These are phyloP conservation scores for Ammodytes dubius DNA, from an alignment of 2,113 vertebrate species.

Conservation along the genomic window DNA sequence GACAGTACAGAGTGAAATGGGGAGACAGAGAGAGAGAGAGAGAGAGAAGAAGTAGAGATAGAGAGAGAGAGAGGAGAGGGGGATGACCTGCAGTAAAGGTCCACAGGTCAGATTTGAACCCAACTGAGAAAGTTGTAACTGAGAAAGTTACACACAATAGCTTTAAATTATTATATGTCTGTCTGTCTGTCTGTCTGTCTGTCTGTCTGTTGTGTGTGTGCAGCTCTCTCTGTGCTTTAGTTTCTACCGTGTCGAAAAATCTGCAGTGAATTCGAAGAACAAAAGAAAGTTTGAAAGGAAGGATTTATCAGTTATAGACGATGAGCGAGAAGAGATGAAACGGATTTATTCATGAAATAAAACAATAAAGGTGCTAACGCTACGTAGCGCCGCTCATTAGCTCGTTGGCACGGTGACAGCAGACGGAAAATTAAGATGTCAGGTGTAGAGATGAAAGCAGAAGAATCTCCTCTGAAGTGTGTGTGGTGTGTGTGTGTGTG, in stretches of 20 bases:
- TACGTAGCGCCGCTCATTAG: constrained; percentile 58
- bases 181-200: too few relatives aligned
- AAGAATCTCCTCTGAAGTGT: constrained; percentile 53
- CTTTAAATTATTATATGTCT: too few relatives aligned
- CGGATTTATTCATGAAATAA: constrained; percentile 44
- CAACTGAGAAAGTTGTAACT: too few relatives aligned
- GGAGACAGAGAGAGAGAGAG: too few relatives aligned
- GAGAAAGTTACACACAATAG: too few relatives aligned
- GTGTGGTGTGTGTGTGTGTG: not conserved
- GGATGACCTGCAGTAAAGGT: too few relatives aligned
- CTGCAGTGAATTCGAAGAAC: not conserved
- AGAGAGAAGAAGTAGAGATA: too few relatives aligned
- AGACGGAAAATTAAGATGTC: constrained; percentile 65
- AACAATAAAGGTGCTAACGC: constrained; percentile 42
- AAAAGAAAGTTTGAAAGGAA: constrained; percentile 11
- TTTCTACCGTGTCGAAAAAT: not conserved
- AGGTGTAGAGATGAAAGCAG: constrained; percentile 65
- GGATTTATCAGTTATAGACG: constrained; percentile 17
- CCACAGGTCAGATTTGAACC: too few relatives aligned
- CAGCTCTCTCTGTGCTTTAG: too few relatives aligned
- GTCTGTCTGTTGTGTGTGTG: too few relatives aligned
- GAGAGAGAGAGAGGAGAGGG: too few relatives aligned
- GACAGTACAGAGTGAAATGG: too few relatives aligned
- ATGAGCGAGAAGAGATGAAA: constrained; percentile 44
- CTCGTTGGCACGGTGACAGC: constrained; percentile 30